A percentile compares a stretch with the other conserved stretches of the same genome.
phyloP scores from a whole-genome alignment of 1,140 invertebrate genomes.

The Vanessa tameamea region DNA sequence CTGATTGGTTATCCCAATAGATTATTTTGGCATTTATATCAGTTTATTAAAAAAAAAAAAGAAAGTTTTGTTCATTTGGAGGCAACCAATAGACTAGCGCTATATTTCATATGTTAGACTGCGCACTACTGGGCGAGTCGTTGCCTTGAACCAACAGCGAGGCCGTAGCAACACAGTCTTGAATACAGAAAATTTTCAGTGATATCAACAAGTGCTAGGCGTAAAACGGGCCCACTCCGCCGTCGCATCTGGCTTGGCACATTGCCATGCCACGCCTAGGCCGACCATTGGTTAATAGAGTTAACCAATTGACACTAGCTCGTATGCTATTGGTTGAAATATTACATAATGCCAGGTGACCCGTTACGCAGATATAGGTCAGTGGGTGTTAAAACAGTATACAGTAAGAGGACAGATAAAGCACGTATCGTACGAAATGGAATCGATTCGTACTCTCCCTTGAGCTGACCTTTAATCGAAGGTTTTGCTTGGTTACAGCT shows the following conservation, averaged over 20 bases:
- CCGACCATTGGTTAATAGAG: conserved; percentile 79
- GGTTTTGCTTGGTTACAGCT: conserved; percentile 21
- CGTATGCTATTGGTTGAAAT: conserved; percentile 72
- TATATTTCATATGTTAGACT: background rate
- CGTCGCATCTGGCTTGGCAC: conserved; percentile 68
- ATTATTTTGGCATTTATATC: background rate
- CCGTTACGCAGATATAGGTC: conserved; percentile 61
- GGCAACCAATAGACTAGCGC: conserved; percentile 14
- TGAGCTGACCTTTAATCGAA: conserved; percentile 15
- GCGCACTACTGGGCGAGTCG: background rate
- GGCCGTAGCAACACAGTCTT: conserved; percentile 33
- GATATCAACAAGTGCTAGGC: conserved; percentile 73
- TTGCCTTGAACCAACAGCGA: conserved; percentile 34
- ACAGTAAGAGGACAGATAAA: conserved; percentile 33
- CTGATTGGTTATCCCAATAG: background rate
- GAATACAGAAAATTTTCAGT: conserved; percentile 53
- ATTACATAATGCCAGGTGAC: conserved; percentile 61
- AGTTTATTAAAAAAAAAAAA: background rate
- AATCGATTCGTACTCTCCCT: conserved; percentile 27
- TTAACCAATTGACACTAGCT: conserved; percentile 79
- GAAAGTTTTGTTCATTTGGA: background rate
- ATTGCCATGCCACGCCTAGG: conserved; percentile 79
- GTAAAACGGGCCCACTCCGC: conserved; percentile 55
- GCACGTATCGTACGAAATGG: conserved; percentile 35
- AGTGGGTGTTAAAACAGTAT: conserved; percentile 47